Conservation (phyloP, 2,888 invertebrate species). For the Polydrusus tereticollis region DNA sequence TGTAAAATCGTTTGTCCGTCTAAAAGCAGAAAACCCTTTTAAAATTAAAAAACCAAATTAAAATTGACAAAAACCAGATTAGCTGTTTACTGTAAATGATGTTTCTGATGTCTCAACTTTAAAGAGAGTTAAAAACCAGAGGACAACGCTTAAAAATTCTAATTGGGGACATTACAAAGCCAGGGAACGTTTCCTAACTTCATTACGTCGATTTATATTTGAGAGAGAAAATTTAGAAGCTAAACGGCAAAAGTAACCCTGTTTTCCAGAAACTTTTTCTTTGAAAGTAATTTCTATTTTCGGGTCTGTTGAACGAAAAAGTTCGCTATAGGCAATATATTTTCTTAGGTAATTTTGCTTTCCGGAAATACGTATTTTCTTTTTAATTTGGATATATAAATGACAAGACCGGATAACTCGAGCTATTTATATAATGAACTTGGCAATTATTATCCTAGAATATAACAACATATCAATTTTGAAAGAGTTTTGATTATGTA, state of each 20-base stretch:
- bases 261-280: conserved; percentile 39
- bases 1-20: background rate
- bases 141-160: conserved; percentile 45
- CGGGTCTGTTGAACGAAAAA: conserved; percentile 42
- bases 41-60: conserved; percentile 5
- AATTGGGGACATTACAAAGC: conserved; percentile 45
- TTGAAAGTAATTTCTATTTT: conserved; percentile 46
- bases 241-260: conserved; percentile 43
- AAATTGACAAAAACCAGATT: conserved; percentile 14
- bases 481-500: too few species aligned
- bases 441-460: too few species aligned
- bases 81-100: conserved; percentile 21
- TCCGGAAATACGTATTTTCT: conserved; percentile 32
- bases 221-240: conserved; percentile 39
- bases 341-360: conserved; percentile 42
- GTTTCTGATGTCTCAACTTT: conserved; percentile 26
- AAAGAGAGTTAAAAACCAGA: conserved; percentile 38
- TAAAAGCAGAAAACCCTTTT: background rate
- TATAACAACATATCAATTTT: too few species aligned
- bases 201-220: conserved; percentile 47
- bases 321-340: conserved; percentile 37
- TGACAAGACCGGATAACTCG: conserved; percentile 20
- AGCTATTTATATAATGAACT: conserved; percentile 19
- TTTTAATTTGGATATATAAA: conserved; percentile 34
- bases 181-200: conserved; percentile 42